Conservation (phyloP, 2,113 vertebrate genomes). For the Corapipo altera region DNA sequence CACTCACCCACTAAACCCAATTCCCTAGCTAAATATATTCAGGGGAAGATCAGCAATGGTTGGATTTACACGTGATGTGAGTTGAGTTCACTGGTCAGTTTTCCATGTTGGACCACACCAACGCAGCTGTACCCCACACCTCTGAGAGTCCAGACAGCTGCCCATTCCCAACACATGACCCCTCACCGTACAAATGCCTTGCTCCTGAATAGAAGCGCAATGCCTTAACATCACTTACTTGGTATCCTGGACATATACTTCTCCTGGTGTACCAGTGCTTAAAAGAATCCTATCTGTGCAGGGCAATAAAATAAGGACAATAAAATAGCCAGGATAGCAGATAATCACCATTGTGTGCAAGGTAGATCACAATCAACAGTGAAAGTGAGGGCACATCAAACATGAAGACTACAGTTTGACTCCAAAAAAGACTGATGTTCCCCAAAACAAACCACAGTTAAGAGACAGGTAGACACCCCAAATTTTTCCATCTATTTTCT, state of each 20-base stretch:
- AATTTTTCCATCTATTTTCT: not conserved
- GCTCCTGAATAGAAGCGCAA: rapidly evolving
- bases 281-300: not conserved
- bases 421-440: not conserved
- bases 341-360: not conserved
- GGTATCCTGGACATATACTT: not conserved
- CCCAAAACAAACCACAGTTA: not conserved
- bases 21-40: not conserved
- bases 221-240: not conserved
- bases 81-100: not conserved
- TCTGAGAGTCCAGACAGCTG: not conserved
- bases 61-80: not conserved
- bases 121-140: not conserved
- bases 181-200: not conserved
- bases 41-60: not conserved
- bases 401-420: not conserved
- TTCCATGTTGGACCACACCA: not conserved
- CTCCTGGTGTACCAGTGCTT: not conserved
- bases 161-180: rapidly evolving
- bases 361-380: not conserved
- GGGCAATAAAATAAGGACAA: not conserved
- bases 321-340: not conserved
- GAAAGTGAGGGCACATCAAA: not conserved
- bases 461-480: not conserved
- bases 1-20: conserved; percentile 6